Evolutionary conservation across 2,797 vertebrate species (phyloP).

Genomic region (Cossypha caffra): DNA sequence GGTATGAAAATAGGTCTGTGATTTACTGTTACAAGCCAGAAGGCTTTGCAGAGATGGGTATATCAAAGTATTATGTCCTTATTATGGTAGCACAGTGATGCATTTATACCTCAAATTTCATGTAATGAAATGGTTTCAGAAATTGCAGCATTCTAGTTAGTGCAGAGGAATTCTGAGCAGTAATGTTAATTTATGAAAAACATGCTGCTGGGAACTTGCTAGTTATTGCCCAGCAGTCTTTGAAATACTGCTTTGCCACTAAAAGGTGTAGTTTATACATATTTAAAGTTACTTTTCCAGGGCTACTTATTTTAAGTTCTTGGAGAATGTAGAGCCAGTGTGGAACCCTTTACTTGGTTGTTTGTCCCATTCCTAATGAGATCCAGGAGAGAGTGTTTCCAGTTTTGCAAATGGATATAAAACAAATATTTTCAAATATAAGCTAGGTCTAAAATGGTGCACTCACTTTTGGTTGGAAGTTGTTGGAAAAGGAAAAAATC

Average conservation of each 20-base stretch:
- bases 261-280: conserved; percentile 13
- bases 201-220: background rate
- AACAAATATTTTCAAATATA: background rate
- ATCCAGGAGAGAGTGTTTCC: background rate
- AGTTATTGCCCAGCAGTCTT: conserved; percentile 12
- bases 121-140: conserved; percentile 5
- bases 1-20: conserved; percentile 1
- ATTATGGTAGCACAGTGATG: background rate
- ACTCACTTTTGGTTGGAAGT: background rate
- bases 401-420: background rate
- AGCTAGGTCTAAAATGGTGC: background rate
- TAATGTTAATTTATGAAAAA: background rate
- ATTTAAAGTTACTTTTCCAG: background rate
- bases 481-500: background rate
- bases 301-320: background rate
- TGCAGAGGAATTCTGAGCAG: background rate
- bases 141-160: background rate
- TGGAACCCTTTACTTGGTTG: background rate
- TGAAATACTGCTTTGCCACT: conserved; percentile 47
- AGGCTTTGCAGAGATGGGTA: conserved; percentile 7
- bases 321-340: background rate
- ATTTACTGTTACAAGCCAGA: background rate
- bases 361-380: background rate
- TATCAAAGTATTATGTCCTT: background rate
- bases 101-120: conserved; percentile 6